Conservation (phyloP, 2,113 vertebrate species). For the Procavia capensis region DNA sequence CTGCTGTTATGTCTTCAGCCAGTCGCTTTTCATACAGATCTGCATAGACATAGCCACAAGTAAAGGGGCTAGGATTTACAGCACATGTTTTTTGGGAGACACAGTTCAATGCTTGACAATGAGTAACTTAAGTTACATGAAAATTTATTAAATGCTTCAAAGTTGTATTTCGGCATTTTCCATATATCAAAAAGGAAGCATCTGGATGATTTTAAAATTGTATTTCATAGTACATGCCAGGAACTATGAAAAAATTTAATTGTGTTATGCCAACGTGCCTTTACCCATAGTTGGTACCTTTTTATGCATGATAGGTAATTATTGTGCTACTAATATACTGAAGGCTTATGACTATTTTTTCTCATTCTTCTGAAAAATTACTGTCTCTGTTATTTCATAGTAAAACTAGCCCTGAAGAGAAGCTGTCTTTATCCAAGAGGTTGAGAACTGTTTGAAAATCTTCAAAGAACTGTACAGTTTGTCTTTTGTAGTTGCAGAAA, state of each 20-base stretch:
- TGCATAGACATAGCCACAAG: not conserved
- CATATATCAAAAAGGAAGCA: conserved; percentile 22
- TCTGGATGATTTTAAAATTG: conserved; percentile 13
- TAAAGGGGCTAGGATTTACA: not conserved
- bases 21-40: not conserved
- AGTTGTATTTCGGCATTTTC: conserved; percentile 10
- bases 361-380: conserved; percentile 44
- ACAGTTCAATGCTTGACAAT: not conserved
- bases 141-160: conserved; percentile 55
- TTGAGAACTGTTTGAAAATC: conserved; percentile 14
- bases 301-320: conserved; percentile 23
- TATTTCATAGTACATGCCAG: conserved; percentile 7
- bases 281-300: not conserved
- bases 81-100: not conserved
- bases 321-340: not conserved
- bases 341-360: not conserved
- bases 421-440: conserved; percentile 6
- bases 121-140: conserved; percentile 36
- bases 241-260: conserved; percentile 32
- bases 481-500: not conserved
- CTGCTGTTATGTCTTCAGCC: not conserved
- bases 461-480: conserved; percentile 3
- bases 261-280: not conserved
- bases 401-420: conserved; percentile 28
- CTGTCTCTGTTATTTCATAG: not conserved